Base-by-base conservation (phyloP, 2,888 invertebrate species). In the Heliconius sara region DNA sequence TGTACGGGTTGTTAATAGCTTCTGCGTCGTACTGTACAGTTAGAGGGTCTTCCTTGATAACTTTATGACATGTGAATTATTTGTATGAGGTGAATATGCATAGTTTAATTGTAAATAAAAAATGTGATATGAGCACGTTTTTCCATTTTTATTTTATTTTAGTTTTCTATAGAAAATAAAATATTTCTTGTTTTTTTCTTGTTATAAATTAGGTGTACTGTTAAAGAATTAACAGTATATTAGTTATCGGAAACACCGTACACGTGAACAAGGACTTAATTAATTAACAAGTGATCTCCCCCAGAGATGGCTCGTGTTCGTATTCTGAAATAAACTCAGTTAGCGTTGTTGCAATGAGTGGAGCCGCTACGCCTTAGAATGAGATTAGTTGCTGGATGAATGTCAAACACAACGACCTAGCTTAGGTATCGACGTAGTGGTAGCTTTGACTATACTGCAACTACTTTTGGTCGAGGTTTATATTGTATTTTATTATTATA, bases 261-360 rank as follows among this genome's bases (percentile, higher is more conserved):
- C 30, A 66, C 34, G 52, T 19, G 43, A 63, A 72, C 76, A 73
- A 74, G 78, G 79, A 82, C 60, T 82, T 30, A 82, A 79, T 82
- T 30, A 82, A 79, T 82, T 81, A 60, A 2, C 76, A 78, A 78
- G 77, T 78, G 81, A 81, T 78, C 79, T 81, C 81, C 79, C 80
- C 27, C 27, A 2, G 27, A 1, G 27, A 27, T 27, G 27, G 27
- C 27, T 27, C 27, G 27, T 27, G 27, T 2, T 27, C 27, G 27
- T 27, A 27, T 27, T 27, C 27, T 87, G 88, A 86, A 88, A 87
- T 85, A 88, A 93, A 93, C 90, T 91, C 88, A 90, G 91, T 93
- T 93, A 88, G 88, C 73, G 86, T 88, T 73, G 73, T 73, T 34
- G 34, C 57, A 73, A 88, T 90, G 91, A 93, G 1, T 91, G 92